Evolutionary conservation across 2,888 invertebrate species (phyloP).

Genomic region (Perizoma flavofasciatum): DNA sequence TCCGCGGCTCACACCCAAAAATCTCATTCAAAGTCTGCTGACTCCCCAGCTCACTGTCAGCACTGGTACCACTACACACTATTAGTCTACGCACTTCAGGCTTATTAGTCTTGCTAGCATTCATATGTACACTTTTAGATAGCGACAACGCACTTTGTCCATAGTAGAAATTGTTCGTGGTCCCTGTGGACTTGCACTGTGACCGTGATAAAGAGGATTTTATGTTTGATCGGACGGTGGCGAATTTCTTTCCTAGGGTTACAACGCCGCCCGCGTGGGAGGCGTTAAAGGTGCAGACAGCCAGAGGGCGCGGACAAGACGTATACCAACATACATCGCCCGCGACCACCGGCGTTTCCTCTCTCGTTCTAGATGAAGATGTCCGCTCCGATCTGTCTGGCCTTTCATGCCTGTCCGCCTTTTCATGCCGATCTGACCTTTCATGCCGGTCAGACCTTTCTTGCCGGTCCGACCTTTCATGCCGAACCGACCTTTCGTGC

Average conservation of each 20-base stretch:
- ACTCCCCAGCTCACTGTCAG: slow-evolving; percentile 48
- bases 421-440: slow-evolving; percentile 28
- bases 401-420: slow-evolving; percentile 46
- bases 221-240: slow-evolving; percentile 77
- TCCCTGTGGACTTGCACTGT: slow-evolving; percentile 63
- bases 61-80: slow-evolving; percentile 68
- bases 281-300: slow-evolving; percentile 82
- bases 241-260: slow-evolving; percentile 78
- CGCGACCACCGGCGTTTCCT: slow-evolving; percentile 58
- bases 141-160: slow-evolving; percentile 65
- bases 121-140: slow-evolving; percentile 75
- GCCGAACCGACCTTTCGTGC: slow-evolving; percentile 43
- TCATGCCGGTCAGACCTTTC: slow-evolving; percentile 48
- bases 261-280: slow-evolving; percentile 83
- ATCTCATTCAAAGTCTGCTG: slow-evolving; percentile 66
- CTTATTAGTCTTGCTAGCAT: slow-evolving; percentile 71
- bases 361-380: slow-evolving; percentile 44
- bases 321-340: slow-evolving; percentile 78
- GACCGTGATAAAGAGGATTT: slow-evolving; percentile 74
- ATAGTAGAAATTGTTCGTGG: slow-evolving; percentile 66
- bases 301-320: slow-evolving; percentile 84
- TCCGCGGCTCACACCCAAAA: slow-evolving; percentile 59
- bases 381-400: slow-evolving; percentile 38
- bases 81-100: slow-evolving; percentile 79
- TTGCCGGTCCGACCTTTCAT: slow-evolving; percentile 32